A percentile compares a stretch with the other conserved stretches of the same genome.
These are phyloP conservation scores for Lacanobia oleracea DNA, from an alignment of 2,888 invertebrate species.

Conservation along the genomic window DNA sequence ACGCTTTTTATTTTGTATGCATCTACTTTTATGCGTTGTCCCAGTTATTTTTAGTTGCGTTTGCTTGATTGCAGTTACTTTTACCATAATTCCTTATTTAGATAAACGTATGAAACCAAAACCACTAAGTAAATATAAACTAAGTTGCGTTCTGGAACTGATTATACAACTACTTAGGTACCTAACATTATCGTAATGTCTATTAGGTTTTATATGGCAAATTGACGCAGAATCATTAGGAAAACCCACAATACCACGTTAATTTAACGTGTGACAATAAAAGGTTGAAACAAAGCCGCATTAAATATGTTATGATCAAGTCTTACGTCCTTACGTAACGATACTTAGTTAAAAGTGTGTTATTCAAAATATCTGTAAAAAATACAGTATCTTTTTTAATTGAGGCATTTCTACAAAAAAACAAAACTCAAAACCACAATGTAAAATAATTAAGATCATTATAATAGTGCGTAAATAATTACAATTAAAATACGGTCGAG, in stretches of 20 bases:
- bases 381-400: background rate
- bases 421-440: background rate
- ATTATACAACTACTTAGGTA: background rate
- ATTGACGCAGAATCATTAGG: background rate
- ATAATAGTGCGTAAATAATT: background rate
- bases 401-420: background rate
- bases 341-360: background rate
- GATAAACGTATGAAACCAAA: background rate
- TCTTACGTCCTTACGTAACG: slow-evolving; percentile 8
- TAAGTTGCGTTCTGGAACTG: background rate
- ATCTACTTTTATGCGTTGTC: background rate
- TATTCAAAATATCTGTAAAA: background rate
- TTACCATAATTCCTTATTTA: background rate
- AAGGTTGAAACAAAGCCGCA: background rate
- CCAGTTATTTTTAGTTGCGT: background rate
- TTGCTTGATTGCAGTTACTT: background rate
- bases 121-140: background rate
- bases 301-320: background rate
- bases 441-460: background rate
- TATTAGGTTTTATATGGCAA: background rate
- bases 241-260: background rate
- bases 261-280: background rate
- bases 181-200: background rate
- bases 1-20: slow-evolving; percentile 4
- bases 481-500: background rate